Percentiles rank a stretch among this genome's conserved stretches.
phyloP scores from a whole-genome alignment of 2,113 vertebrate species.

The Crypturellus undulatus region DNA sequence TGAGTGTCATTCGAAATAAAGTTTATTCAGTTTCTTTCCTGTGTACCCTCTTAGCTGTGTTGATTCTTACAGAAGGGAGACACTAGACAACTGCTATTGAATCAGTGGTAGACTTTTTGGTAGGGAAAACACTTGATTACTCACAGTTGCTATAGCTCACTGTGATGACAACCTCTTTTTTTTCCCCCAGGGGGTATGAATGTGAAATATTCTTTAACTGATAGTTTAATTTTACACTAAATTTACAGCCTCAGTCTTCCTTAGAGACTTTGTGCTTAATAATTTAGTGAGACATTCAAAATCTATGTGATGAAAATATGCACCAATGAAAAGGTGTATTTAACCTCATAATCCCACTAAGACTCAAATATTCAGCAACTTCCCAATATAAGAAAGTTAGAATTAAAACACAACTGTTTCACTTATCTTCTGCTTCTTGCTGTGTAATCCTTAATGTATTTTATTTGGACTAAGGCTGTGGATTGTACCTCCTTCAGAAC shows the following conservation, averaged over 20 bases:
- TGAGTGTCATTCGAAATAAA: not conserved
- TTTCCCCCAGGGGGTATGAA: accelerated
- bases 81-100: not conserved
- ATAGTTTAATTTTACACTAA: not conserved
- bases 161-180: not conserved
- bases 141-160: not conserved
- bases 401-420: not conserved
- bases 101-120: not conserved
- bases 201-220: not conserved
- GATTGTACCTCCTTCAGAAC: not conserved
- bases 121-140: not conserved
- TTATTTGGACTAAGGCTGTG: not conserved
- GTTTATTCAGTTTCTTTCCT: not conserved
- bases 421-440: not conserved
- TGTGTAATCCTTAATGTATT: not conserved
- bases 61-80: not conserved
- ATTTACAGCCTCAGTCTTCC: not conserved
- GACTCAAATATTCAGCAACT: not conserved
- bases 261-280: not conserved
- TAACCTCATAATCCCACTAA: not conserved
- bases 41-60: not conserved
- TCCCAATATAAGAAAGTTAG: not conserved
- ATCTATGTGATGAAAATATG: not conserved
- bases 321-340: accelerated
- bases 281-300: not conserved